phyloP scores from a whole-genome alignment of 2,113 vertebrate genomes.

The Cheirogaleus medius region DNA sequence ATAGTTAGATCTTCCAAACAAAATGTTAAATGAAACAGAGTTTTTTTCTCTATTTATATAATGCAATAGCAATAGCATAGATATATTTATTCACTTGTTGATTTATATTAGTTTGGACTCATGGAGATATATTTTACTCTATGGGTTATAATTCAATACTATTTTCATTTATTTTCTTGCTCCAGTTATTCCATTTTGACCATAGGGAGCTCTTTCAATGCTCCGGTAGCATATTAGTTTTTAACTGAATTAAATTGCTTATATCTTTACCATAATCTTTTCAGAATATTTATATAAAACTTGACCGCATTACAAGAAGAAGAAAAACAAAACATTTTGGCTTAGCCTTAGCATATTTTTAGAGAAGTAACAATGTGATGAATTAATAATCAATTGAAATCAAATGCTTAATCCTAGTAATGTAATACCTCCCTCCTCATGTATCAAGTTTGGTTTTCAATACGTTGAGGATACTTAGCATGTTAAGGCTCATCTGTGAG shows the following conservation, averaged over 20 bases:
- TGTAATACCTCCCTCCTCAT: neutral
- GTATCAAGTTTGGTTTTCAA: neutral
- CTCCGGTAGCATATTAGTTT: neutral
- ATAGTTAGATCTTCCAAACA: neutral
- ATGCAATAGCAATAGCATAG: neutral
- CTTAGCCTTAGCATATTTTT: neutral
- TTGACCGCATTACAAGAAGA: neutral
- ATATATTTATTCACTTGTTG: neutral
- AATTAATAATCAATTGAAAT: constrained; percentile 4
- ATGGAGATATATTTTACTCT: neutral
- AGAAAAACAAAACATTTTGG: neutral
- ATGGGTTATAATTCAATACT: neutral
- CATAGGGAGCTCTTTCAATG: neutral
- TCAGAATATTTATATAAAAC: neutral
- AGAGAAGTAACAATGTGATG: neutral
- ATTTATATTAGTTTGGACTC: neutral
- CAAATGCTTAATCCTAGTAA: neutral
- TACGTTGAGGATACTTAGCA: neutral
- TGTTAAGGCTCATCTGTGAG: neutral
- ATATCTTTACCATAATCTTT: neutral
- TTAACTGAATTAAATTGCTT: neutral
- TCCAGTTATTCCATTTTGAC: neutral
- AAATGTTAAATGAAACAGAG: neutral
- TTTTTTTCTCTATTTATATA: neutral
- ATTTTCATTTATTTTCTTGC: neutral